Evolutionary conservation across 2,113 vertebrate species (phyloP), one percentile per base, ranked within the genome.

Genomic region (Misgurnus anguillicaudatus): DNA sequence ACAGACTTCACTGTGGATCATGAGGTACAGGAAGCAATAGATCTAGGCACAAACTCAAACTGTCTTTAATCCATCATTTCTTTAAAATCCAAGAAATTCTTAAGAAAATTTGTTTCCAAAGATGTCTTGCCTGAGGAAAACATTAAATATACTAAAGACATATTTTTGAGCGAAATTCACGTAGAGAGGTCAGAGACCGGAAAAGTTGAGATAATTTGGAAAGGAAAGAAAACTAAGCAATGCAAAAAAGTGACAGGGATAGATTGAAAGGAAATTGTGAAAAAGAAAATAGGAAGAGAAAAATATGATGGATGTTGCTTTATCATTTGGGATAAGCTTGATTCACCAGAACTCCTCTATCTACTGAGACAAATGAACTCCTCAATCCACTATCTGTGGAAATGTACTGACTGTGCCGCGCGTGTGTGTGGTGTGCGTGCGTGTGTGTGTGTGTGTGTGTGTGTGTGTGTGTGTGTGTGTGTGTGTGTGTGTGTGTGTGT

Each of bases 401-500:
- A 53, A 39, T 64, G 57, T 39, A 16, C 2, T 13, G 45, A n/a
- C 24, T 58, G 16, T 31, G 11, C 9, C 17, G 21, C 45, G 39
- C 21, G 47, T 72, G 77, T 78, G 55, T 70, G 61, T 57, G 75
- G 61, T 57, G 75, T 31, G 24, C 3, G 24, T 31, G 24, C 1
- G 24, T 31, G 24, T 31, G 39, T 39, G 60, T 72, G 77, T 78
- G 41, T 70, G 61, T 64, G 75, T 72, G 77, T 78, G 55, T 70
- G 61, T n/a, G n/a, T 57, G 75, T 31, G 24, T 31, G 24, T 31
- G 24, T 1, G 24, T 31, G 24, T 31, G 39, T 39, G 60, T 72
- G 77, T 78, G 41, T 70, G 61, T 64, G 47, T 72, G 77, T 78
- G 55, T 70, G 61, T n/a, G n/a, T n/a, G n/a, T 57, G 75, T 31